These are phyloP conservation scores for Drosophila pandora DNA, from an alignment of 1,140 invertebrate species.

Conservation along the genomic window DNA sequence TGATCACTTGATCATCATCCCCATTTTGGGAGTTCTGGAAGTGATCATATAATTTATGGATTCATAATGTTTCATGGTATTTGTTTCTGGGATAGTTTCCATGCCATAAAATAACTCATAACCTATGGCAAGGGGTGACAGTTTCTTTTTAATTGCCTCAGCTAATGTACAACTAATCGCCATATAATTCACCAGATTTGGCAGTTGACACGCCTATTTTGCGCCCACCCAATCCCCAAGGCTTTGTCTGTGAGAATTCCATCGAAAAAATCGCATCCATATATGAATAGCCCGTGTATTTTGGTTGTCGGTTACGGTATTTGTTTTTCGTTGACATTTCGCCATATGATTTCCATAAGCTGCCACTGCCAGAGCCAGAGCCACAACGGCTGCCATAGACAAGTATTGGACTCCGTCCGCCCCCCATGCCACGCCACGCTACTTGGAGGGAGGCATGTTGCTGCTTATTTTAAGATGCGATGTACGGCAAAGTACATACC, in stretches of 20 bases:
- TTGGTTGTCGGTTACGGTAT: conserved; percentile 41
- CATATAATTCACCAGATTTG: conserved; percentile 57
- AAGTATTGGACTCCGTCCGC: conserved; percentile 50
- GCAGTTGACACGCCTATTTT: conserved; percentile 53
- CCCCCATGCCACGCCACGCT: conserved; percentile 2
- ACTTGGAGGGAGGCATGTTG: conserved; percentile 58
- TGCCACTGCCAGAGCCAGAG: conserved; percentile 45
- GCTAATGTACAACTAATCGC: conserved; percentile 26
- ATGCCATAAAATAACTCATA: background rate
- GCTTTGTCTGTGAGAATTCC: conserved; percentile 14
- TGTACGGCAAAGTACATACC: conserved; percentile 47
- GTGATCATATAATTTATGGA: background rate
- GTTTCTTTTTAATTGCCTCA: conserved; percentile 22
- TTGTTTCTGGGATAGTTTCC: conserved; percentile 1
- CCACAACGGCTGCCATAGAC: conserved; percentile 67
- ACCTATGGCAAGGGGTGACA: background rate
- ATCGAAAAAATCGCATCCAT: conserved; percentile 36
- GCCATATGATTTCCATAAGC: conserved; percentile 79
- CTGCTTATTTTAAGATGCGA: conserved; percentile 73
- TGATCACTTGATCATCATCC: background rate
- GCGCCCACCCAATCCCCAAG: conserved; percentile 13
- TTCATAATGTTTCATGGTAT: background rate
- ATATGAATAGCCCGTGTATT: conserved; percentile 26
- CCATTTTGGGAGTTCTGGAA: background rate
- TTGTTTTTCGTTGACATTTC: conserved; percentile 74